These are phyloP conservation scores for Lagocephalus sceleratus DNA, from an alignment of 2,797 vertebrate genomes.

Conservation along the genomic window DNA sequence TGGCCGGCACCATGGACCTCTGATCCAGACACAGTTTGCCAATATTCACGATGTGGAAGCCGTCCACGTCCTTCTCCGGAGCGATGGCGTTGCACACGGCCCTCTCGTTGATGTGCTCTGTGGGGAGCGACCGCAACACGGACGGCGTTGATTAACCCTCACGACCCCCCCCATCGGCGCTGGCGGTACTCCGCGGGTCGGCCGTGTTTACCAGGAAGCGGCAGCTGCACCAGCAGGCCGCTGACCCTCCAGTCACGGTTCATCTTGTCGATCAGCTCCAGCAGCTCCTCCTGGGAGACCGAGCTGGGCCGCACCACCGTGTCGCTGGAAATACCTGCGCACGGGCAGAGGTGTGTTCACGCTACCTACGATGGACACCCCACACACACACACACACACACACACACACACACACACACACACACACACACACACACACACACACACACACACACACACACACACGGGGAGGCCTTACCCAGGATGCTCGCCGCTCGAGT, in stretches of 20 bases:
- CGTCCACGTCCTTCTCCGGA: conserved; percentile 92
- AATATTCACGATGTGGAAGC: conserved; percentile 89
- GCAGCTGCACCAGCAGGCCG: conserved; percentile 89
- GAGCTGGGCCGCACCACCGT: conserved; percentile 82
- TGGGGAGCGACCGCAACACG: background rate
- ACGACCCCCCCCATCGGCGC: too few species aligned
- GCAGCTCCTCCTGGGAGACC: conserved; percentile 86
- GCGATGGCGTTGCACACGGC: conserved; percentile 84
- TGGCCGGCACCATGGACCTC: conserved; percentile 86
- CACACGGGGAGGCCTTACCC: conserved; percentile 65
- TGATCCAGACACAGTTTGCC: conserved; percentile 91
- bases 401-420: too few species aligned
- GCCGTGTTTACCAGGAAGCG: conserved; percentile 83
- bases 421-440: too few species aligned
- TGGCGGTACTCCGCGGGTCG: too few species aligned
- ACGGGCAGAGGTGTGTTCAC: background rate
- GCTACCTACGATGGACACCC: background rate
- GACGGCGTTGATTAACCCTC: background rate
- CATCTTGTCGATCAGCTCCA: conserved; percentile 83
- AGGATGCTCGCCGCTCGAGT: conserved; percentile 83
- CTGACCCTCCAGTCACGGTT: conserved; percentile 87
- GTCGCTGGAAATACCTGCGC: conserved; percentile 88
- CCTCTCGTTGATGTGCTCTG: conserved; percentile 85
- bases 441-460: too few species aligned
- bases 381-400: background rate